Base-by-base conservation (phyloP, 92 coral and sea anemone genomes). In the Phenganax stokvisi region DNA sequence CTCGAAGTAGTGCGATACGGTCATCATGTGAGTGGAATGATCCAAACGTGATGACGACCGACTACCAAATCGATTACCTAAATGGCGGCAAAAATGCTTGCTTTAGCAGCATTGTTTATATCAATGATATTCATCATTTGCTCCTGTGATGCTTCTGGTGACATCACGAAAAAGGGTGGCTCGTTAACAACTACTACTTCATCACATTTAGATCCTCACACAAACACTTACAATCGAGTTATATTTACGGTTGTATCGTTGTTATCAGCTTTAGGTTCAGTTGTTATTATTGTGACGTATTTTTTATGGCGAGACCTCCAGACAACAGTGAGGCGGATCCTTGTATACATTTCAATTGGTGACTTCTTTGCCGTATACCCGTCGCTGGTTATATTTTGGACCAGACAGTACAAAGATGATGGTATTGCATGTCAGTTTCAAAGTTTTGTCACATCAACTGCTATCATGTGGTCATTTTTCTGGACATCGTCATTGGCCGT, bases 401-500 rank as follows among this genome's bases (percentile, higher is more conserved):
- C 13, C 10, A 81, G 5, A 3, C 31, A 58, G 4, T 29, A 72
- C 31, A 76, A 31, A 8, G 0, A 51, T 0, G 59, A 17, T 51
- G 53, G 17, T 53, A 11, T 27, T 1, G 16, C 81, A 9, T 94
- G 98, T 66, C 12, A 31, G 54, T 80, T 81, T 10, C 98, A 94
- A 64, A 94, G 98, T 75, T 91, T 91, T 63, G 74, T 94, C 8
- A 87, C 97, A 16, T 86, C 98, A 17, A 79, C 85, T 11, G 90
- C 98, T 11, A 83, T 85, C 25, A 76, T 94, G 80, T 91, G 97
- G 89, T 94, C 97, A 7, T 94, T 94, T 70, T 91, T 91, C 61
- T 94, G 98, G 98, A 91, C 98, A 11, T 84, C 92, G 0, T 94
- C 88, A 55, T 84, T 94, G 58, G 93, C 97, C 16, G 71, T 85